Base-by-base conservation (phyloP, 2,113 vertebrate genomes). In the Phainopepla nitens region DNA sequence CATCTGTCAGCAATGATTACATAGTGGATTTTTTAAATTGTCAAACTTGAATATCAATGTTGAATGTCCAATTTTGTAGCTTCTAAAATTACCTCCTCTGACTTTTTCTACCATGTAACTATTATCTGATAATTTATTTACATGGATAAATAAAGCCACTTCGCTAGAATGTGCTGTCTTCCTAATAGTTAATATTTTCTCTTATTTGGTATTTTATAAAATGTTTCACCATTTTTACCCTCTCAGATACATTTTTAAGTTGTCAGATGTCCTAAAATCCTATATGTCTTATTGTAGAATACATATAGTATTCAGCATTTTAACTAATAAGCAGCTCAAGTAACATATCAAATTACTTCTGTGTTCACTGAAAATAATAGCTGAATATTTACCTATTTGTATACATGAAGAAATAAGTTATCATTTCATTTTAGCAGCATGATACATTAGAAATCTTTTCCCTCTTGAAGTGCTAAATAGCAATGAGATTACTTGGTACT, bases 381-480 rank as follows among this genome's bases (percentile, higher is more conserved):
- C 39, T 72, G 36, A 72, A 53, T 85, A 91, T 91, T 82, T 91
- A 39, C 50, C 58, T 95, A 62, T 79, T 90, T 57, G 35, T 93
- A 39, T 62, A 87, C 33, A 35, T 47, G 36, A 83, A 71, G 87
- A 97, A 75, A 79, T 82, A 94, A 31, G 35, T 36, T 93, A 87
- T 49, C 12, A 36, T 93, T 94, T 90, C n/a, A 45, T 93, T 95
- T 96, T 61, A 97, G 28, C 49, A 95, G 53, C 68, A 91, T 75
- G 82, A 93, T 72, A 49, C 47, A 92, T 90, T 95, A 87, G 75
- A 95, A 96, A 47, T 93, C 15, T 83, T 93, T 93, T 49, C 31
- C 10, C 42, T 93, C 53, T 78, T 95, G 65, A 92, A 96, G 82
- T 89, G 86, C n/a, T 95, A 97, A 97, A 94, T 79, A 96, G 20